Conservation (phyloP, 1,140 invertebrate genomes). For the Augochlora pura region DNA sequence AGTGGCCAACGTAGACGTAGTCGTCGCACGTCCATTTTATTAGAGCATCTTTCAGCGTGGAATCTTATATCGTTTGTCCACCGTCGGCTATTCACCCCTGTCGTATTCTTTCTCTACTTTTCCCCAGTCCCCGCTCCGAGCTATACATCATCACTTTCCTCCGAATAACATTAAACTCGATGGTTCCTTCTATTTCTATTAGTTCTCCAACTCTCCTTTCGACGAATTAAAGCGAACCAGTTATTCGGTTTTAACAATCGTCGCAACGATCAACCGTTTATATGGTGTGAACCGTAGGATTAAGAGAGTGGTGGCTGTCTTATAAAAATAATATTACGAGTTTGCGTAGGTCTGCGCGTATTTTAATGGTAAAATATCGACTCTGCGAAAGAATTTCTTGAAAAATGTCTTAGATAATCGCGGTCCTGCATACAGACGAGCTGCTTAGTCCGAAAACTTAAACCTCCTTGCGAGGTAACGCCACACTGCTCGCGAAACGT, state of each 20-base stretch:
- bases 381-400: too few relatives aligned
- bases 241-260: background rate
- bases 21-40: constrained; percentile 70
- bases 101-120: constrained; percentile 32
- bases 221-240: background rate
- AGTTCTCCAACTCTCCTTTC: background rate
- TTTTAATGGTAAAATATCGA: too few relatives aligned
- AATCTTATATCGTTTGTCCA: constrained; percentile 75
- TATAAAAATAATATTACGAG: too few relatives aligned
- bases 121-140: constrained; percentile 7
- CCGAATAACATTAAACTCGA: constrained; percentile 27
- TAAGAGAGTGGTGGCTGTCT: too few relatives aligned
- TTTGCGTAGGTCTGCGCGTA: too few relatives aligned
- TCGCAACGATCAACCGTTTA: background rate
- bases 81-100: constrained; percentile 67
- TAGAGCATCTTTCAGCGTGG: constrained; percentile 71
- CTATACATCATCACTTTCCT: constrained; percentile 28
- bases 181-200: constrained; percentile 22
- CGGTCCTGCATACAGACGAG: too few relatives aligned
- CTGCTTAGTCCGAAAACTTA: too few relatives aligned
- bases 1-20: constrained; percentile 60
- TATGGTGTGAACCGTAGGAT: too few relatives aligned
- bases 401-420: too few relatives aligned
- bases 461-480: too few relatives aligned
- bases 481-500: background rate